These are phyloP conservation scores for Fragariocoptes setiger DNA, from an alignment of 1,140 invertebrate genomes.

Conservation along the genomic window DNA sequence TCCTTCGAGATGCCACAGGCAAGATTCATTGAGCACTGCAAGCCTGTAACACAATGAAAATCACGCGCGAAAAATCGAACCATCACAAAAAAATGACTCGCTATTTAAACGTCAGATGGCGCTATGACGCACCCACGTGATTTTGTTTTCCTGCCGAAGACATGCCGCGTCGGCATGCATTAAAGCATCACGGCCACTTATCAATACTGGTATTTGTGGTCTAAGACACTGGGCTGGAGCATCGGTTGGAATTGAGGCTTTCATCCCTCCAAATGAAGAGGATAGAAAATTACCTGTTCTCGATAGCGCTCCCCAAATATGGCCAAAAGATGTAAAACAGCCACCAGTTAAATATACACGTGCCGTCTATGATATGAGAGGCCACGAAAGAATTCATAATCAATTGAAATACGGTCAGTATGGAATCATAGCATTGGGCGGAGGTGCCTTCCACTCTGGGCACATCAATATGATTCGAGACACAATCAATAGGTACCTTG, in stretches of 20 bases:
- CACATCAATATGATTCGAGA: slow-evolving; percentile 67
- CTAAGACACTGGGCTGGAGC: background rate
- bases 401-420: slow-evolving; percentile 52
- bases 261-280: background rate
- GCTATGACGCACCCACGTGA: no score
- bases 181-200: no score
- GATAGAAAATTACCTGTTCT: background rate
- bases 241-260: background rate
- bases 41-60: no score
- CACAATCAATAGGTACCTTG: slow-evolving; percentile 35
- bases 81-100: no score
- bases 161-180: no score
- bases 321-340: background rate
- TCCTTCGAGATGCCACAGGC: no score
- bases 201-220: no score
- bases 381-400: slow-evolving; percentile 54
- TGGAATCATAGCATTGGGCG: slow-evolving; percentile 51
- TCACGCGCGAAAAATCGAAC: no score
- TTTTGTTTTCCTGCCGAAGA: no score
- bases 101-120: no score
- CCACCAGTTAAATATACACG: background rate
- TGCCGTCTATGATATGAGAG: slow-evolving; percentile 36
- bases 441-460: slow-evolving; percentile 38
- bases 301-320: background rate
- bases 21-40: no score